Conservation (phyloP, 2,797 vertebrate genomes). For the Enteromius mattozi region DNA sequence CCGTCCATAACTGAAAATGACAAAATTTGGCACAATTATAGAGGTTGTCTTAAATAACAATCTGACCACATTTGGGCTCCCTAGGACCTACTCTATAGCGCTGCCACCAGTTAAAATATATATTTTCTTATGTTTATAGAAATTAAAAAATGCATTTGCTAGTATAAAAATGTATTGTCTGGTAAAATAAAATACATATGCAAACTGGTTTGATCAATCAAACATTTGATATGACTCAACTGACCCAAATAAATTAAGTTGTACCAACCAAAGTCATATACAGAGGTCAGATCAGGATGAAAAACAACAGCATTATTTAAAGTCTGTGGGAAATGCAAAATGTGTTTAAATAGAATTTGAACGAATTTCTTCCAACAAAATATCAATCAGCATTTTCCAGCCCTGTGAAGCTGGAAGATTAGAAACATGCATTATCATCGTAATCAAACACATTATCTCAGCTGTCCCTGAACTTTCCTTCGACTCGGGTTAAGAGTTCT, state of each 20-base stretch:
- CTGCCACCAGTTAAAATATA: background rate
- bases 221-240: background rate
- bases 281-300: background rate
- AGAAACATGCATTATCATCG: background rate
- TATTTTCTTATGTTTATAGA: too few species aligned
- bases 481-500: constrained; percentile 20
- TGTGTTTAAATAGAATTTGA: constrained; percentile 14
- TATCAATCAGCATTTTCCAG: constrained; percentile 16
- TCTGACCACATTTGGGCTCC: background rate
- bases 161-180: background rate
- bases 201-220: background rate
- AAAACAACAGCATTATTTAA: background rate
- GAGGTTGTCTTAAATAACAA: background rate
- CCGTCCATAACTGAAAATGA: background rate
- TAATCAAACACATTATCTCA: constrained; percentile 29
- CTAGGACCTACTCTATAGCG: background rate
- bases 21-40: background rate
- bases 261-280: background rate
- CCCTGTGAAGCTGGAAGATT: background rate
- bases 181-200: background rate
- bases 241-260: background rate
- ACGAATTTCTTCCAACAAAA: constrained; percentile 13
- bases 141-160: background rate
- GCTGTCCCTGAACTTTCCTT: constrained; percentile 31
- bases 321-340: constrained; percentile 24